Base-by-base conservation (phyloP, 64 coral and sea anemone species). In the Acropora yongei region DNA sequence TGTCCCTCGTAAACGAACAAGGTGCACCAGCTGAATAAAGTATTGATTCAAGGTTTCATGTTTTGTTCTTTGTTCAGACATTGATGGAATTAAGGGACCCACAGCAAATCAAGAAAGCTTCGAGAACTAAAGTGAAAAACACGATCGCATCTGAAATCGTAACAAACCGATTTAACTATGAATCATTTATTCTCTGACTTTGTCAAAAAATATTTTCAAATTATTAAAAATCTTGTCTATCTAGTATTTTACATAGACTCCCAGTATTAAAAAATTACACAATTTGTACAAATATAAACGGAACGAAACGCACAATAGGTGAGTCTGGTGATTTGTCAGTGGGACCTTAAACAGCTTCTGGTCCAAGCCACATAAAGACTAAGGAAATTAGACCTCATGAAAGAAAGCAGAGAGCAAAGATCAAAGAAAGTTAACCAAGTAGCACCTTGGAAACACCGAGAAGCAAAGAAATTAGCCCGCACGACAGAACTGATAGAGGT, bases 221-320 rank as follows among this genome's bases (percentile, higher is more conserved):
- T 72, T 7, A 67, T 85, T 85, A 71, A 85, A 81, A 85, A 85
- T 69, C n/a, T 8, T 85, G 44, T 85, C 82, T 72, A 85, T 63
- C 82, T 85, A 85, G 61, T 85, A 85, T 85, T 85, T 69, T 85
- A 85, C 82, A 83, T 83, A 71, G 51, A 7, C 10, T 55, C 44
- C 14, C 45, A 71, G 63, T 45, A 82, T 49, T 85, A 58, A 65
- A 85, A 47, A 85, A 46, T 85, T 85, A 84, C 49, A 85, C 82
- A 85, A 71, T 85, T 71, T 85, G 65, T 85, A 85, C 82, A 85
- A 72, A 85, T 65, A 71, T 44, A 85, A 71, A 49, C 72, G 44
- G 2, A 18, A 85, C 48, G 61, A 43, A 84, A 39, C 82, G 82
- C 82, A 10, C 5, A 19, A 14, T 18, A 8, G 14, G 45, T 68